Conservation (phyloP, 1,140 invertebrate genomes). For the Lepidurus couesii region DNA sequence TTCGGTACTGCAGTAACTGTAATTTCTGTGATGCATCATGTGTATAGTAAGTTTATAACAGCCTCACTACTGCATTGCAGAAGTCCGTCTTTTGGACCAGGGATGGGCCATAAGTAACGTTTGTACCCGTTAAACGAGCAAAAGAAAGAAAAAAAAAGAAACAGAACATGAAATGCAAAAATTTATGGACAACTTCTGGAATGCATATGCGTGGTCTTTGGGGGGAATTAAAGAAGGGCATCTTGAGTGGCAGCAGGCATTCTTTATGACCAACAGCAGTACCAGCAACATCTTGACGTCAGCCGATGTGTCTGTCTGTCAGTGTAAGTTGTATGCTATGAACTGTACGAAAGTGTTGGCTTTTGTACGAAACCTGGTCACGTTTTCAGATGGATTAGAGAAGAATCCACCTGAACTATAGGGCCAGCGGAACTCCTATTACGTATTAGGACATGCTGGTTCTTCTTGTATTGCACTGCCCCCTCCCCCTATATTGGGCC, state of each 20-base stretch:
- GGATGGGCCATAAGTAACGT: not conserved
- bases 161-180: not conserved
- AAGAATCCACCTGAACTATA: constrained; percentile 1
- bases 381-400: not conserved
- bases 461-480: not conserved
- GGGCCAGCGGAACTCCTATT: not conserved
- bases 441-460: not conserved
- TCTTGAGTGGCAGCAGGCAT: not conserved
- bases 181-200: not conserved
- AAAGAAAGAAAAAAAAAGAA: not conserved
- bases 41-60: not conserved
- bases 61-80: not conserved
- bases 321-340: no score
- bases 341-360: not conserved
- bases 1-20: not conserved
- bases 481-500: not conserved
- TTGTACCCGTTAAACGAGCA: not conserved
- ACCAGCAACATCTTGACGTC: not conserved
- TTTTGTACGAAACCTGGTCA: not conserved
- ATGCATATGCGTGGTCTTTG: not conserved
- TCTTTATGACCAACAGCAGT: not conserved
- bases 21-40: no score
- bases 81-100: not conserved
- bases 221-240: not conserved
- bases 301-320: not conserved